Conservation (phyloP, 2,888 invertebrate genomes). For the Nephrotoma flavescens region DNA sequence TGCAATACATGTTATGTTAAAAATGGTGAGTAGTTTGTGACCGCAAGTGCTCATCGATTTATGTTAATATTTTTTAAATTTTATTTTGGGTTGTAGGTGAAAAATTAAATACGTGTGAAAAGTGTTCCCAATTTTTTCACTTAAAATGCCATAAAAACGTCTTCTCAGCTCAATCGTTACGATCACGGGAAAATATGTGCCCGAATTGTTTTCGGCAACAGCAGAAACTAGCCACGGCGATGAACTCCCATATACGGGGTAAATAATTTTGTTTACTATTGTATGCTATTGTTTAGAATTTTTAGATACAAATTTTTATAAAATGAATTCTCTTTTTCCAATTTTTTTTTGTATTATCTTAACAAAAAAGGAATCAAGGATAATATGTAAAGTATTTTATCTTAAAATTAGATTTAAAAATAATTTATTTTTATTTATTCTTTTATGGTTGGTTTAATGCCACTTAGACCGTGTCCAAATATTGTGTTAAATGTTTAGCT, state of each 20-base stretch:
- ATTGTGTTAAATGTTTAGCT: too few relatives aligned
- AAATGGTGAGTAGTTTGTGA: neutral
- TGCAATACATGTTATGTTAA: neutral
- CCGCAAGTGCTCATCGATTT: neutral
- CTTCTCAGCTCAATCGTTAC: constrained; percentile 9
- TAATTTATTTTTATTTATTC: neutral
- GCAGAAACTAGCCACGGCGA: neutral
- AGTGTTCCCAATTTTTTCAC: constrained; percentile 19
- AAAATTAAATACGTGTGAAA: constrained; percentile 17
- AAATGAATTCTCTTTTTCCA: neutral
- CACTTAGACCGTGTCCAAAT: too few relatives aligned
- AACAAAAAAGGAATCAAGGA: neutral
- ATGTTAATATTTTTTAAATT: neutral
- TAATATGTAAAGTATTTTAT: neutral
- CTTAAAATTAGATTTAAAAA: neutral
- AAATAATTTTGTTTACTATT: neutral
- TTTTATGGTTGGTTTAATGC: neutral
- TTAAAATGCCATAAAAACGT: constrained; percentile 17
- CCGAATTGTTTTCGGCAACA: constrained; percentile 10
- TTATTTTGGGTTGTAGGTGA: constrained; percentile 4
- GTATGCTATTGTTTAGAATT: neutral
- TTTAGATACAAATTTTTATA: neutral
- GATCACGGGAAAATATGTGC: constrained; percentile 9
- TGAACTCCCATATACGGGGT: neutral
- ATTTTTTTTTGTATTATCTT: neutral